Evolutionary conservation across 2,888 invertebrate genomes (phyloP), one percentile per base, ranked within the genome.

Genomic region (Ochropleura plecta): DNA sequence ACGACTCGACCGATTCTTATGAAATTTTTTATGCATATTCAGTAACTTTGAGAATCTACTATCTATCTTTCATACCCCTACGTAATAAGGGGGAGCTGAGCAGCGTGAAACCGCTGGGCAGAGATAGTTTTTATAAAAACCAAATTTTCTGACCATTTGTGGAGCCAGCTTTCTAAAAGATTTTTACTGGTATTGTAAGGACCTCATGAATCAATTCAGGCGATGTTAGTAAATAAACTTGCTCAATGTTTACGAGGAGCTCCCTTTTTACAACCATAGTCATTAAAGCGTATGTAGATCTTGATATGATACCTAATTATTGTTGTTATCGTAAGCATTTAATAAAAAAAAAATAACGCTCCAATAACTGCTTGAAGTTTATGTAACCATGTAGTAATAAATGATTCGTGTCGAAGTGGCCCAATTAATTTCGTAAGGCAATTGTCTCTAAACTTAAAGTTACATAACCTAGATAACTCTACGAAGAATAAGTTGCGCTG

Each of bases 311-410:
- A 46, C 49, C 5, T 55, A 46, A 66, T n/a, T 62, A 68, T n/a
- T 70, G 10, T 51, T 59, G 77, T 30, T 82, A 79, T 80, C 81
- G 78, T 84, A 73, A 79, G 79, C 80, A 86, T 83, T 86, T 81
- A 69, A 82, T 72, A 86, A 86, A 81, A 63, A 71, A 42, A 84
- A 84, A 74, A 73, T 85, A 88, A 90, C 86, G 91, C 88, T 89
- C 90, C 89, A 91, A 83, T 91, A 89, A 84, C 83, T 84, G 57
- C 78, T 82, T 81, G 70, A 62, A 75, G 73, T 81, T 93, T 92
- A 92, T 88, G 88, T 92, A 93, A 92, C 73, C 88, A 91, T 89
- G 90, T 86, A 91, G 89, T 91, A 91, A 92, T 68, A 85, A 87
- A 88, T 89, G 83, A 88, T 89, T 91, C 90, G 91, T 92, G 90